Percentiles rank a stretch among this genome's conserved stretches.
Conservation (phyloP, 2,888 invertebrate genomes). For the Dasysyrphus albostriatus region DNA sequence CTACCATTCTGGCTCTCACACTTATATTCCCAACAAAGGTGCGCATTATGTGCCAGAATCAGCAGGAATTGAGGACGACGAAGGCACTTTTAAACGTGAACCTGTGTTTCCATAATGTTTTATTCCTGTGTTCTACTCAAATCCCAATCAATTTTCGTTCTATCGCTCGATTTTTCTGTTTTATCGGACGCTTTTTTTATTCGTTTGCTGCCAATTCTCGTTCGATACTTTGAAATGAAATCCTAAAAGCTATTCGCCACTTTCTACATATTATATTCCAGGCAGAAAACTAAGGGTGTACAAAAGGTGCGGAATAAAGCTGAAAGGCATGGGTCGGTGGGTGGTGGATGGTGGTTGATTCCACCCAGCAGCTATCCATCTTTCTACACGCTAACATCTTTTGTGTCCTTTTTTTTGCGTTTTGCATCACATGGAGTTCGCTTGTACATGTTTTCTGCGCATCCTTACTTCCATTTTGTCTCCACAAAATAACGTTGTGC, state of each 20-base stretch:
- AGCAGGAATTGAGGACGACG: conserved; percentile 33
- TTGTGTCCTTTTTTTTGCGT: conserved; percentile 68
- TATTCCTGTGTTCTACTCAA: conserved; percentile 74
- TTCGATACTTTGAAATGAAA: conserved; percentile 66
- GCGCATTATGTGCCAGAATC: conserved; percentile 60
- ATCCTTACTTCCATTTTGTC: conserved; percentile 76
- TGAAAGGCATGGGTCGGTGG: not conserved
- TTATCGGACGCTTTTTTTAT: conserved; percentile 36
- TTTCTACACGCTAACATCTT: conserved; percentile 69
- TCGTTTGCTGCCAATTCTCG: conserved; percentile 48
- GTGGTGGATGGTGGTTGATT: conserved; percentile 11
- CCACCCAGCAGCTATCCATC: conserved; percentile 52
- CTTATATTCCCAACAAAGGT: conserved; percentile 40
- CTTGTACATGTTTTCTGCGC: conserved; percentile 72
- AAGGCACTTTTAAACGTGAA: conserved; percentile 76
- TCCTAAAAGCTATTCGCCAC: conserved; percentile 57
- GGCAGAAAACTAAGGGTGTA: conserved; percentile 57
- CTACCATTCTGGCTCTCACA: not conserved
- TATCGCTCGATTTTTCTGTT: conserved; percentile 71
- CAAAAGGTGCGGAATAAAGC: conserved; percentile 19
- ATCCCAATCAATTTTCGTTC: conserved; percentile 75
- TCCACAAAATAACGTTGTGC: conserved; percentile 72
- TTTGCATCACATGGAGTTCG: conserved; percentile 72
- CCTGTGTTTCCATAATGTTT: conserved; percentile 75
- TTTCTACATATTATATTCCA: not conserved